Percentiles rank a stretch among this genome's conserved stretches.
Conservation (phyloP, 2,113 vertebrate species). For the Amphilophus citrinellus region DNA sequence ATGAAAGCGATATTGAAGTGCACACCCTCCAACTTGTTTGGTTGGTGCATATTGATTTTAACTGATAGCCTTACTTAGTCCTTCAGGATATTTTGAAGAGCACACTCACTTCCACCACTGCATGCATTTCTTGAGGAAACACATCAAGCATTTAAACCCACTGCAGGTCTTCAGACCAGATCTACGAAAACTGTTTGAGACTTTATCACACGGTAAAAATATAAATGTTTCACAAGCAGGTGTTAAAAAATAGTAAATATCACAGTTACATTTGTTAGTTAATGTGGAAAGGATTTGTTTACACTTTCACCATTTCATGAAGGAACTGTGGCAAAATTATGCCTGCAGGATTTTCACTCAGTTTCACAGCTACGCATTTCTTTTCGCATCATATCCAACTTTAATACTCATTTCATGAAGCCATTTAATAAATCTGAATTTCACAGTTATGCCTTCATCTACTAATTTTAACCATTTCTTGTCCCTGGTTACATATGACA, state of each 20-base stretch:
- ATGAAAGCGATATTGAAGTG: slow-evolving; percentile 12
- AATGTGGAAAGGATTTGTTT: not conserved
- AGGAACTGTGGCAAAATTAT: not conserved
- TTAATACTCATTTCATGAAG: not conserved
- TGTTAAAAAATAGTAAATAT: not conserved
- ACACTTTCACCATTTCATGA: not conserved
- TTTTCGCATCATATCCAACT: not conserved
- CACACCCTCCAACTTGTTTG: slow-evolving; percentile 9
- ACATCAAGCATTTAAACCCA: not conserved
- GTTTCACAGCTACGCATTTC: not conserved
- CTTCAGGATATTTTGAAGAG: slow-evolving; percentile 17
- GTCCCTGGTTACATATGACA: not conserved
- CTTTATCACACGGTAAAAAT: not conserved
- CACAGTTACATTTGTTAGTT: not conserved
- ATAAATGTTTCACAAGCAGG: not conserved
- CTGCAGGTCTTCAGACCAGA: not conserved
- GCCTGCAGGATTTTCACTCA: not conserved
- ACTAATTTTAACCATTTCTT: not conserved
- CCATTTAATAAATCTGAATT: not conserved
- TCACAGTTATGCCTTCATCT: not conserved
- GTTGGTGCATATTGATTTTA: slow-evolving; percentile 48
- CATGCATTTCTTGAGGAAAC: slow-evolving; percentile 10
- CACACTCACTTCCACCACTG: not conserved
- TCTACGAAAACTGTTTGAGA: not conserved
- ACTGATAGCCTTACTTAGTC: slow-evolving; percentile 22